Percentiles rank a stretch among this genome's conserved stretches.
These are phyloP conservation scores for Callipepla squamata DNA, from an alignment of 2,113 vertebrate species.

Conservation along the genomic window DNA sequence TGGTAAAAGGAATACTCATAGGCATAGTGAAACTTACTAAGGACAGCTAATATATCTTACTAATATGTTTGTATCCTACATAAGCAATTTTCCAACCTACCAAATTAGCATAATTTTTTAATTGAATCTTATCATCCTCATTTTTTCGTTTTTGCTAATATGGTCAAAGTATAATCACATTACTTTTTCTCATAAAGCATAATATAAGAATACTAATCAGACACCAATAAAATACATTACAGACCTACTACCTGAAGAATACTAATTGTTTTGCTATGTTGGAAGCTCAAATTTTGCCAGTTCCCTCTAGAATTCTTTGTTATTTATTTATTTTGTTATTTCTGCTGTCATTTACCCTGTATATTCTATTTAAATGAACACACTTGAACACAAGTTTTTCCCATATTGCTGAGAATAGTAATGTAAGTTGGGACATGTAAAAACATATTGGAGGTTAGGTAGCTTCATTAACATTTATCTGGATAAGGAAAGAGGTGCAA, in stretches of 20 bases:
- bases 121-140: constrained; percentile 38
- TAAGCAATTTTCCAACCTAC: constrained; percentile 23
- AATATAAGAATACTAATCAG: constrained; percentile 52
- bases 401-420: neutral
- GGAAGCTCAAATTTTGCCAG: neutral
- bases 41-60: neutral
- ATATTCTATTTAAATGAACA: neutral
- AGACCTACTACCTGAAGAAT: constrained; percentile 15
- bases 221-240: neutral
- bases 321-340: neutral
- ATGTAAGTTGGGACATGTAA: neutral
- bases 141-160: constrained; percentile 33
- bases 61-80: constrained; percentile 2
- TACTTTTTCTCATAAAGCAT: neutral
- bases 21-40: constrained; percentile 14
- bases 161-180: constrained; percentile 32
- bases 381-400: neutral
- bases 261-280: neutral
- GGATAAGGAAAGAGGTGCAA: neutral
- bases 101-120: constrained; percentile 60
- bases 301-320: neutral
- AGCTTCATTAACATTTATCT: neutral
- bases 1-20: constrained; percentile 3
- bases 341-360: neutral
- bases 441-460: neutral